A percentile compares a stretch with the other conserved stretches of the same genome.
Evolutionary conservation across 2,113 vertebrate genomes (phyloP).

Genomic region (Hymenochirus boettgeri): DNA sequence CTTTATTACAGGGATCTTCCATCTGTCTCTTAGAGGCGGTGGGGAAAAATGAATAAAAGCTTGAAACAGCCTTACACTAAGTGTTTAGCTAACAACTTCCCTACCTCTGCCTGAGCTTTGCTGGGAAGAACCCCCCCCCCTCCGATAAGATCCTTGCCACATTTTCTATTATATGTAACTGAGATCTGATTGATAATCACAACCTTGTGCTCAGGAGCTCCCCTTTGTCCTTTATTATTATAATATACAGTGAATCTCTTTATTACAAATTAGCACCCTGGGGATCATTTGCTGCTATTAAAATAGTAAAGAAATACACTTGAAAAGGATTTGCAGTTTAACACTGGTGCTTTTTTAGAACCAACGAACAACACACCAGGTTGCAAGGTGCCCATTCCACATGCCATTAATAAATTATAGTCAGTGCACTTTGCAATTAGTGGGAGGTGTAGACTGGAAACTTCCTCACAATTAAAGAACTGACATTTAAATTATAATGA

Average conservation of each 20-base stretch:
- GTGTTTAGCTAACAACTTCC: slow-evolving; percentile 34
- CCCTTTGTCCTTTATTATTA: not conserved
- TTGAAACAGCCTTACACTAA: slow-evolving; percentile 14
- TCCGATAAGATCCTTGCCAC: slow-evolving; percentile 1
- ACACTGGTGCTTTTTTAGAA: too few relatives aligned
- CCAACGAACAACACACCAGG: too few relatives aligned
- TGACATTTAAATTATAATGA: slow-evolving; percentile 39
- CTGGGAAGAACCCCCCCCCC: not conserved
- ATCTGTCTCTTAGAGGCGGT: slow-evolving; percentile 26
- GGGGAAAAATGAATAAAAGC: slow-evolving; percentile 9
- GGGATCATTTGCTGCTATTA: too few relatives aligned
- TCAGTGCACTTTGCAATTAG: slow-evolving; percentile 31
- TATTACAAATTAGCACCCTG: not conserved
- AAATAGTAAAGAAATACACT: too few relatives aligned
- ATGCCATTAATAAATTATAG: slow-evolving; percentile 39
- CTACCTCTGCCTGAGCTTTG: not conserved
- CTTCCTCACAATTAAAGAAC: slow-evolving; percentile 29
- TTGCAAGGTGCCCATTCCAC: not conserved
- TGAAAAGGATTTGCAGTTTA: too few relatives aligned
- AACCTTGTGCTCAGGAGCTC: not conserved
- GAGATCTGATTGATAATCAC: not conserved
- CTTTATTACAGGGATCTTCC: slow-evolving; percentile 33
- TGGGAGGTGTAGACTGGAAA: slow-evolving; percentile 24
- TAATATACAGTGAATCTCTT: not conserved
- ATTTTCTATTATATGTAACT: not conserved